phyloP scores from a whole-genome alignment of 2,888 invertebrate genomes.

The Oscheius sp. region DNA sequence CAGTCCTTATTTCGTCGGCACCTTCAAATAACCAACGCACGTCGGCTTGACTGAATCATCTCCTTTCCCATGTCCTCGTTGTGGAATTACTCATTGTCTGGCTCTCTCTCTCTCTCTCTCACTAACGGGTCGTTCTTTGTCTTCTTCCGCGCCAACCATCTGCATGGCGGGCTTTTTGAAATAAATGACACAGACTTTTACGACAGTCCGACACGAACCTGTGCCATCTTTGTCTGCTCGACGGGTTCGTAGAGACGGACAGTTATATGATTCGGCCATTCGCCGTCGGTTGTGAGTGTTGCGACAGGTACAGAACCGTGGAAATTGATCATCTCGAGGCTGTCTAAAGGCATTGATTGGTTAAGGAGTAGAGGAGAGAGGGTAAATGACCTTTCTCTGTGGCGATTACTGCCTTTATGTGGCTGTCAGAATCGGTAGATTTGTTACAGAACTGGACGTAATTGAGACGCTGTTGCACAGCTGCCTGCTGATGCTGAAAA shows the following conservation, averaged over 20 bases:
- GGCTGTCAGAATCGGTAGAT: conserved; percentile 7
- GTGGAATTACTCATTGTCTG: not conserved
- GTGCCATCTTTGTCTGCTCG: conserved; percentile 30
- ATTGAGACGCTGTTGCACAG: conserved; percentile 1
- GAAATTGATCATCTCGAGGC: not conserved
- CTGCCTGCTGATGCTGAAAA: conserved; percentile 14
- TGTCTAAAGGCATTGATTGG: not conserved
- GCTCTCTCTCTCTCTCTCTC: not conserved
- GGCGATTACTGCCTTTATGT: conserved; percentile 14
- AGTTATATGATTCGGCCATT: conserved; percentile 13
- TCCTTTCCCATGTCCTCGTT: not conserved
- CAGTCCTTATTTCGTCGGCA: too few species aligned
- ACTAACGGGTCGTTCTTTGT: not conserved
- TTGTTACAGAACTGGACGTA: conserved; percentile 10
- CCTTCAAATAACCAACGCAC: too few species aligned
- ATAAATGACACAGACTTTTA: not conserved
- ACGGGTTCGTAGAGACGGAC: conserved; percentile 28
- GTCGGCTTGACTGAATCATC: too few species aligned
- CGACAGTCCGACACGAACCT: conserved; percentile 11
- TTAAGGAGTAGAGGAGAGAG: not conserved
- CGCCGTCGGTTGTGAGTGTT: not conserved
- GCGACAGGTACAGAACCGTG: conserved; percentile 21
- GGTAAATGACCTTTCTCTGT: not conserved
- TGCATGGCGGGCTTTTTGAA: not conserved
- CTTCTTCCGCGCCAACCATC: not conserved